Evolutionary conservation across 2,888 invertebrate genomes (phyloP).

Genomic region (Oligia latruncula): DNA sequence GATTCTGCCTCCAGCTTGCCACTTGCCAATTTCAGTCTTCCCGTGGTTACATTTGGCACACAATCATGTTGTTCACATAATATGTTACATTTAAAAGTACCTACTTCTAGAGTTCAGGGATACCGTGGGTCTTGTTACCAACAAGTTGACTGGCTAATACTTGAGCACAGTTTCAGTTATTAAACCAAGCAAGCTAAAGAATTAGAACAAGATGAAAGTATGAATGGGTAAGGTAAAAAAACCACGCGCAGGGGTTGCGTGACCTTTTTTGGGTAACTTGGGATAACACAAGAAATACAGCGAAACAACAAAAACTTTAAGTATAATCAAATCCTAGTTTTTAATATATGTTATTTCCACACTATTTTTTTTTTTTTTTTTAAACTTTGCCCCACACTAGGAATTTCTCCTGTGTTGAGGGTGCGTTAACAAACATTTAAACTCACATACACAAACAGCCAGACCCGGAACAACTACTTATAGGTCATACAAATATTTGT

Average conservation of each 20-base stretch:
- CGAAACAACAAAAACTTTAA: background rate
- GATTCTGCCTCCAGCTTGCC: background rate
- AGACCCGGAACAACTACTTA: too few species aligned
- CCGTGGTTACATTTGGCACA: background rate
- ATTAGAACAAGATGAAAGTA: background rate
- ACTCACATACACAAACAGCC: too few species aligned
- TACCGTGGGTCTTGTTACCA: background rate
- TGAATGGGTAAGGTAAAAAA: background rate
- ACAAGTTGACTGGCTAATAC: background rate
- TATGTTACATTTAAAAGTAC: background rate
- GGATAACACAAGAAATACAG: background rate
- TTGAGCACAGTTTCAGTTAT: too few species aligned
- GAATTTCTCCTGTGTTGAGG: too few species aligned
- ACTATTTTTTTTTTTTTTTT: too few species aligned
- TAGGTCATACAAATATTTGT: too few species aligned
- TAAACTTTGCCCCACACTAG: too few species aligned
- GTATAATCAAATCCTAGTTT: background rate
- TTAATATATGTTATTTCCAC: background rate
- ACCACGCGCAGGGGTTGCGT: background rate
- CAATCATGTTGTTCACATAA: background rate
- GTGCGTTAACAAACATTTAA: too few species aligned
- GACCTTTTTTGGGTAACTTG: background rate
- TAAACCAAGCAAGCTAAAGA: background rate
- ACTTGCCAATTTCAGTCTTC: background rate
- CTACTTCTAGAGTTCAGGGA: background rate